These are phyloP conservation scores for Pongo abelii DNA, from an alignment of 2,113 vertebrate species.

Conservation along the genomic window DNA sequence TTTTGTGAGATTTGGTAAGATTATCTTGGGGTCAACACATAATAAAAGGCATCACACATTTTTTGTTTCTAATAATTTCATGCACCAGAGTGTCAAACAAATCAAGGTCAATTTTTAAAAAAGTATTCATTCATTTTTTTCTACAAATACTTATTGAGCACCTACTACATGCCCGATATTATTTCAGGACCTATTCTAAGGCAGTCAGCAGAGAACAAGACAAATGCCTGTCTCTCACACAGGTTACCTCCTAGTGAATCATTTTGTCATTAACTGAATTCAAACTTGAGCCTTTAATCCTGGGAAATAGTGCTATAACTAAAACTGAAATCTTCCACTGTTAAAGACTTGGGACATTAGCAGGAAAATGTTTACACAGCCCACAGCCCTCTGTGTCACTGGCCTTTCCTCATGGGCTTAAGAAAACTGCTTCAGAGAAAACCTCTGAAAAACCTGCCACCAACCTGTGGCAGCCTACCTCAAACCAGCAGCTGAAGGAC, in stretches of 20 bases:
- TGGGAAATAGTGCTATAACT: not conserved
- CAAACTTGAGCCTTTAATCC: slow-evolving; percentile 7
- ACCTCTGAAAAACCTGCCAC: not conserved
- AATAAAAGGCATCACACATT: not conserved
- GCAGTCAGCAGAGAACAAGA: not conserved
- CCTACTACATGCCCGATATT: not conserved
- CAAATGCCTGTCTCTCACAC: not conserved
- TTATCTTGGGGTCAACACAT: not conserved
- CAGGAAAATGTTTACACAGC: not conserved
- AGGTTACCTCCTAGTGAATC: not conserved
- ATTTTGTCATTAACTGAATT: not conserved
- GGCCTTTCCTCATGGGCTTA: not conserved
- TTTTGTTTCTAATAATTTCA: not conserved
- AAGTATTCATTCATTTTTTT: not conserved
- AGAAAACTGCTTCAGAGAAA: not conserved
- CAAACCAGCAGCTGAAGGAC: not conserved
- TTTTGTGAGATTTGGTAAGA: not conserved
- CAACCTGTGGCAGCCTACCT: not conserved
- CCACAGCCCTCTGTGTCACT: not conserved
- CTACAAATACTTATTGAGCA: not conserved
- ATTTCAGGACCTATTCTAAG: not conserved
- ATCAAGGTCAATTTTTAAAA: not conserved
- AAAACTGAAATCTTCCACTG: not conserved
- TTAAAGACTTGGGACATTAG: not conserved
- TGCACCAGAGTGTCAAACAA: not conserved